Evolutionary conservation across 1,140 invertebrate genomes (phyloP), one percentile per base, ranked within the genome.

Genomic region (Cotesia typhae): DNA sequence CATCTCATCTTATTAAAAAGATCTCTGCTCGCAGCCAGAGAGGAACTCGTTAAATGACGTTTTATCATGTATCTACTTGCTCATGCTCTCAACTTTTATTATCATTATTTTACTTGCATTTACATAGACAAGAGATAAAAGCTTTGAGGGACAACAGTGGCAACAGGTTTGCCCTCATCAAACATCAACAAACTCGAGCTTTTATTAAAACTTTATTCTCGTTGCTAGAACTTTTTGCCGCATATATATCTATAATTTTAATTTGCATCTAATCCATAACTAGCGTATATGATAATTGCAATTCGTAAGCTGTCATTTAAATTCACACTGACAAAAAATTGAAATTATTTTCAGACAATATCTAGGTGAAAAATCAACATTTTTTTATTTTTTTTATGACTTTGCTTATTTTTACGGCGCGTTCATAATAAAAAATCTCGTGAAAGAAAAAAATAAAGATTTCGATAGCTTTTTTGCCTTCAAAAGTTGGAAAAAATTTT

Each of bases 131-230:
- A 63, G 60, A 63, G 60, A 63, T 70, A 61, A 68, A 17, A 53
- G 60, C 61, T 67, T 61, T 47, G 14, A 76, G 12, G 35, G 70
- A 76, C 71, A 76, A 70, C 71, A 41, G 71, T 67, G 73, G 76
- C 77, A 77, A 78, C 77, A 77, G 77, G 77, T 78, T 77, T 75
- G 70, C 52, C 64, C 73, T 72, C 72, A 71, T 72, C 57, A 74
- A 77, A 77, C 67, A 73, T 74, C 59, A 35, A 59, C 28, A 1
- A 28, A 28, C 61, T 69, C 37, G 68, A 67, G 74, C n/a, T 17
- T 57, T 57, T 17, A 63, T 38, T 63, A 12, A 38, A 37, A 38
- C 60, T 63, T 37, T 28, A 37, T 12, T 4, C 6, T 35, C 59
- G 59, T n/a, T 28, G 17, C 53, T 28, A 41, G 5, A 41, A 7